Evolutionary conservation across 1,140 invertebrate genomes (phyloP), one percentile per base, ranked within the genome.

Genomic region (Eumaeus atala): DNA sequence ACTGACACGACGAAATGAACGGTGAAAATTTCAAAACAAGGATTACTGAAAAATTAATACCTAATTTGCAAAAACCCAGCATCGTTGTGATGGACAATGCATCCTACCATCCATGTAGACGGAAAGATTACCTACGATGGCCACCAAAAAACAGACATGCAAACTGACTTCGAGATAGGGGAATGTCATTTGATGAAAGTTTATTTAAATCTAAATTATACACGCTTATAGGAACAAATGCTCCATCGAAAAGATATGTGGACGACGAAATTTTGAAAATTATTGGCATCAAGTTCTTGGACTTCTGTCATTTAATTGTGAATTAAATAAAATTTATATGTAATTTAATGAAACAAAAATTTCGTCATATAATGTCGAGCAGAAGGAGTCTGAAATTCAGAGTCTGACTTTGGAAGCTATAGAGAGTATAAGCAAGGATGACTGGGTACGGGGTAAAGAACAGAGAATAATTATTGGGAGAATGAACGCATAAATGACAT

Each of bases 1-100:
- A 67, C 33, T 67, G 65, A 38, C 61, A 66, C 49, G 34, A 60
- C 16, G 35, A 64, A 42, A 71, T 67, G 63, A 66, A 64, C 58
- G 21, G 11, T 1, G 42, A 65, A 7, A 65, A 65, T 59, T 65
- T 61, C 38, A 54, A 9, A 9, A 62, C 64, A 16, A 64, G 64
- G 62, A 16, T 65, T 0, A 51, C 35, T 8, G 36, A 59, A 35
- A 47, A 67, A 49, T 11, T 70, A 4, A 11, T 66, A 33, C 64
- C 64, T 1, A 70, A 70, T 56, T 59, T 49, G 58, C 49, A 28
- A 51, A 0, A 9, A 3, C n/a, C 16, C 14, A 16, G 10, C 28
- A 28, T 35, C 3, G 9, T 50, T 9, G 33, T 50, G 2, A 50
- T 36, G 21, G 48, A 36, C 12, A 36, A 14, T 9, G 48, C 34